A percentile compares a stretch with the other conserved stretches of the same genome.
Evolutionary conservation across 2,888 invertebrate species (phyloP).

Genomic region (Pemphredon lugubris): DNA sequence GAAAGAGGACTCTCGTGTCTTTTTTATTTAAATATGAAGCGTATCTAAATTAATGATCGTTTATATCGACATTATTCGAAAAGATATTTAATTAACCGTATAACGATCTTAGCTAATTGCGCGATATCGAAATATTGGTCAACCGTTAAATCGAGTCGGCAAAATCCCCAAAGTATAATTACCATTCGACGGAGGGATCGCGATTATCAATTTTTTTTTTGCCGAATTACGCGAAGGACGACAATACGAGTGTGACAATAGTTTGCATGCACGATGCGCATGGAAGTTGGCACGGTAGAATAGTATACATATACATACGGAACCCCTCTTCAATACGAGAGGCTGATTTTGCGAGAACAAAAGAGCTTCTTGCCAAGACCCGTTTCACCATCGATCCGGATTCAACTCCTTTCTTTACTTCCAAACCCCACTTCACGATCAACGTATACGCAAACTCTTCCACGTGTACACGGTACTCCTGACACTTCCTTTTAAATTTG

Average conservation of each 20-base stretch:
- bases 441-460: slow-evolving; percentile 26
- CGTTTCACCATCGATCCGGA: slow-evolving; percentile 42
- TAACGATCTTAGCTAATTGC: too few relatives aligned
- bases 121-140: too few relatives aligned
- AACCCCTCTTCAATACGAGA: slow-evolving; percentile 27
- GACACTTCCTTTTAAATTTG: not conserved
- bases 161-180: too few relatives aligned
- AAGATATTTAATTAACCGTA: too few relatives aligned
- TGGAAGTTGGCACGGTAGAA: not conserved
- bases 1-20: too few relatives aligned
- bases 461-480: not conserved
- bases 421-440: slow-evolving; percentile 6
- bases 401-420: slow-evolving; percentile 38
- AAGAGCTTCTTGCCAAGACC: slow-evolving; percentile 41
- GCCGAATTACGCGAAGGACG: not conserved
- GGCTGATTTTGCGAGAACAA: slow-evolving; percentile 46
- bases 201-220: too few relatives aligned
- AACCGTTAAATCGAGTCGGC: too few relatives aligned
- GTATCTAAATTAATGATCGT: too few relatives aligned
- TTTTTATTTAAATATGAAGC: too few relatives aligned
- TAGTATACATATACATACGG: not conserved
- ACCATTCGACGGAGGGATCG: too few relatives aligned
- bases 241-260: not conserved
- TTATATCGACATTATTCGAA: too few relatives aligned
- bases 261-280: not conserved